These are phyloP conservation scores for Ochropacha duplaris DNA, from an alignment of 2,888 invertebrate species.

Conservation along the genomic window DNA sequence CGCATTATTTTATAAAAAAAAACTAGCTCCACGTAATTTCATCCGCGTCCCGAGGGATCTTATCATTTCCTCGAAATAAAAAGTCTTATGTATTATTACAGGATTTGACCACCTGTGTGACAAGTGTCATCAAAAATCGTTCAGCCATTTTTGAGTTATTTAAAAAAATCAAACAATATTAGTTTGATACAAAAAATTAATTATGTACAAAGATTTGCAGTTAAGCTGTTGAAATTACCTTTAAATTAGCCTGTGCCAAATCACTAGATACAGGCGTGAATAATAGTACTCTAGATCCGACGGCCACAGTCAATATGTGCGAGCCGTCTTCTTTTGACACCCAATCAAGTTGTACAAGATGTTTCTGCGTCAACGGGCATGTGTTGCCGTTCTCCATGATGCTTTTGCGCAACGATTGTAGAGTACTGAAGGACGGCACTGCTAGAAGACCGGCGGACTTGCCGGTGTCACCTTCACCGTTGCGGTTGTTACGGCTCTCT, in stretches of 20 bases:
- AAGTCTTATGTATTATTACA: too few species aligned
- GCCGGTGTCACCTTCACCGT: slow-evolving; percentile 80
- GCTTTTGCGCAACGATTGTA: slow-evolving; percentile 93
- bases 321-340: slow-evolving; percentile 99
- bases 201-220: background rate
- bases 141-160: too few species aligned
- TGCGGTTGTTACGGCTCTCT: slow-evolving; percentile 84
- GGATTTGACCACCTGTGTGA: too few species aligned
- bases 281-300: slow-evolving; percentile 95
- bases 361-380: slow-evolving; percentile 94
- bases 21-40: too few species aligned
- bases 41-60: too few species aligned
- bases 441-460: slow-evolving; percentile 87
- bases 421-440: slow-evolving; percentile 94
- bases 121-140: too few species aligned
- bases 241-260: slow-evolving; percentile 96
- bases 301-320: slow-evolving; percentile 97
- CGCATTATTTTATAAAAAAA: background rate
- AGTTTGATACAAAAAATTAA: too few species aligned
- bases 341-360: slow-evolving; percentile 98
- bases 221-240: slow-evolving; percentile 59
- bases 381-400: slow-evolving; percentile 96
- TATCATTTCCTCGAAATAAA: too few species aligned
- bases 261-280: slow-evolving; percentile 97
- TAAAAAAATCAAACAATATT: too few species aligned